These are phyloP conservation scores for Himalopsyche kuldschensis DNA, from an alignment of 2,888 invertebrate species.

Conservation along the genomic window DNA sequence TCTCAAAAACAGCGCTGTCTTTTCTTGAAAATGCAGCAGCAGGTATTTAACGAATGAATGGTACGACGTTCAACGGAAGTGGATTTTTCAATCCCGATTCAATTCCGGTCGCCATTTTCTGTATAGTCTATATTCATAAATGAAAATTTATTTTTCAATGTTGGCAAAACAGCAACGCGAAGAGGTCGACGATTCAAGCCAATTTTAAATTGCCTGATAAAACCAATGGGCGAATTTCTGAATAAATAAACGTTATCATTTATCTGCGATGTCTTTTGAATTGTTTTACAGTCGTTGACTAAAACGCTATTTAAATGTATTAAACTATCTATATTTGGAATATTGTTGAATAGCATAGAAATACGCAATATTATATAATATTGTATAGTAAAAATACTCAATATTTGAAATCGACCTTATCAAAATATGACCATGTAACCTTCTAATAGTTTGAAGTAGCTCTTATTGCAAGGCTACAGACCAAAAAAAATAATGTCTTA, in stretches of 20 bases:
- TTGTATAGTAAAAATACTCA: too few relatives aligned
- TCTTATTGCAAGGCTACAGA: too few relatives aligned
- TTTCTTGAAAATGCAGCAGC: neutral
- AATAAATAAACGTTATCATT: neutral
- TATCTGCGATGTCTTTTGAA: neutral
- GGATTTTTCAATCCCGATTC: conserved; percentile 34
- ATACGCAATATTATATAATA: too few relatives aligned
- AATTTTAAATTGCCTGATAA: conserved; percentile 12
- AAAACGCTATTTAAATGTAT: too few relatives aligned
- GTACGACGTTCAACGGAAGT: neutral
- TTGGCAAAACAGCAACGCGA: conserved; percentile 14
- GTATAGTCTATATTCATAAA: conserved; percentile 27
- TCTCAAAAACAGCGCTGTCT: neutral
- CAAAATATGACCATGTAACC: too few relatives aligned
- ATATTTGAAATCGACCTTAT: too few relatives aligned
- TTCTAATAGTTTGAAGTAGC: too few relatives aligned
- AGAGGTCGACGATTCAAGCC: conserved; percentile 1
- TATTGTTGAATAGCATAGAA: too few relatives aligned
- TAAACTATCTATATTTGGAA: too few relatives aligned
- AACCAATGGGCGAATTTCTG: neutral
- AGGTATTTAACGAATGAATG: neutral
- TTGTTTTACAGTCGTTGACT: neutral
- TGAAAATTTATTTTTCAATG: conserved; percentile 28
- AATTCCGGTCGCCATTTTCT: conserved; percentile 28
- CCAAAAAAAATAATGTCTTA: too few relatives aligned